These are phyloP conservation scores for Teleogryllus occipitalis DNA, from an alignment of 1,140 invertebrate species.

Conservation along the genomic window DNA sequence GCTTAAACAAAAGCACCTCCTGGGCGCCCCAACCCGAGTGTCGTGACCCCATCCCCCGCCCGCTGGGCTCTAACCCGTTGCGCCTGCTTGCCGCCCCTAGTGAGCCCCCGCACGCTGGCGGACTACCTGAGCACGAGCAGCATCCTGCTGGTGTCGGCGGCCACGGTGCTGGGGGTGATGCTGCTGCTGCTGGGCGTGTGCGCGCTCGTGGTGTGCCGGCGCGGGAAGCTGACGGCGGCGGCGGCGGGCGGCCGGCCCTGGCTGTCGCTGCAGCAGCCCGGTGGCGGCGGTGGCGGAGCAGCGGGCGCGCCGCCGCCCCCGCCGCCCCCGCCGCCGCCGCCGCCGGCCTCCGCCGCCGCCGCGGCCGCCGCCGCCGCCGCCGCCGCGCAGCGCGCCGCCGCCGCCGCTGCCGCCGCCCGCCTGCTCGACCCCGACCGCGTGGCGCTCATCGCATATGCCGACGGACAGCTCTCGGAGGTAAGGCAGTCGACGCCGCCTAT, in stretches of 20 bases:
- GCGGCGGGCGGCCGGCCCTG: not conserved
- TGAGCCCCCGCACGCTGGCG: not conserved
- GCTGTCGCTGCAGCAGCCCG: not conserved
- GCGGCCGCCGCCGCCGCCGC: not conserved
- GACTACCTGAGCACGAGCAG: not conserved
- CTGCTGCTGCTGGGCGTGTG: constrained; percentile 17
- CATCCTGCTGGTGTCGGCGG: constrained; percentile 15
- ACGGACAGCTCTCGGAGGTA: constrained; percentile 37
- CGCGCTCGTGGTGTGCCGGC: constrained; percentile 15
- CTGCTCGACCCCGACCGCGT: constrained; percentile 35
- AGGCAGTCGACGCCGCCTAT: too few species aligned
- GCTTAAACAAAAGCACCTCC: too few species aligned
- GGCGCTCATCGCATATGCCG: constrained; percentile 41
- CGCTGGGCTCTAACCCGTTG: too few species aligned
- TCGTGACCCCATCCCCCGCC: too few species aligned
- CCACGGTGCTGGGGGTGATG: constrained; percentile 16
- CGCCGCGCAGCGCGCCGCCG: not conserved
- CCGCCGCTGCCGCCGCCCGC: not conserved
- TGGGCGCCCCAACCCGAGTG: too few species aligned
- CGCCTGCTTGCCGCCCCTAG: not conserved
- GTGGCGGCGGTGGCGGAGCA: too few species aligned
- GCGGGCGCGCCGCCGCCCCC: not conserved
- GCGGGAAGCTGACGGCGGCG: not conserved
- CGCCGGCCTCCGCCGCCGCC: not conserved
- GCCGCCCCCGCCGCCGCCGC: not conserved